Evolutionary conservation across 2,113 vertebrate genomes (phyloP), one percentile per base, ranked within the genome.

Genomic region (Strix aluco): DNA sequence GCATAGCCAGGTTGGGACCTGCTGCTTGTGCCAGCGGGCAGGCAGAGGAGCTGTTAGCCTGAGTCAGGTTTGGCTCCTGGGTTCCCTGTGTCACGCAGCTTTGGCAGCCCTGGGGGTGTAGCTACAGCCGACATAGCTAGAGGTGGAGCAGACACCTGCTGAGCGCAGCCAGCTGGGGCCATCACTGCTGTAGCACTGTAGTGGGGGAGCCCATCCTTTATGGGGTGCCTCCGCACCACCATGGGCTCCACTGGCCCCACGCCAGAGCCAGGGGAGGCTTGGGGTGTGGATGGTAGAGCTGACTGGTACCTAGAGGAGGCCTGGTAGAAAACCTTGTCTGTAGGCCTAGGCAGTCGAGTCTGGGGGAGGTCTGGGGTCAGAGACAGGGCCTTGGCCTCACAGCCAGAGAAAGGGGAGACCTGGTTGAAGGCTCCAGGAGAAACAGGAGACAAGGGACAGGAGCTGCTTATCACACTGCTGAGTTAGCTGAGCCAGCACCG

Each of bases 241-340:
- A 22, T 6, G 3, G 47, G 15, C 29, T 70, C 47, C 12, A 11
- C 46, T n/a, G 17, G 36, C 18, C 15, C 23, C 52, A 27, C 17
- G 20, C 20, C 14, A 57, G 51, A 65, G 55, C 42, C 67, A 54
- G 25, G 20, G 22, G 38, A 74, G 42, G 44, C 16, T 7, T 19
- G 23, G 26, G 36, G 1, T 18, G 13, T 6, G 10, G 16, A 7
- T 10, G 12, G 29, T 49, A 30, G 13, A 61, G 47, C 20, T 10
- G 3, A 2, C 49, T 14, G 13, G 7, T 23, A 20, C 1, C 0
- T 27, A 16, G 1, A 11, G 49, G n/a, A 89, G 15, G 19, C 13
- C n/a, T 74, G 40, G 71, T 44, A 26, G 63, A 63, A 75, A 88
- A 10, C 15, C 3, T 3, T 30, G 6, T 3, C 30, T 34, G 23